These are phyloP conservation scores for Campaea margaritaria DNA, from an alignment of 2,888 invertebrate species.

Conservation along the genomic window DNA sequence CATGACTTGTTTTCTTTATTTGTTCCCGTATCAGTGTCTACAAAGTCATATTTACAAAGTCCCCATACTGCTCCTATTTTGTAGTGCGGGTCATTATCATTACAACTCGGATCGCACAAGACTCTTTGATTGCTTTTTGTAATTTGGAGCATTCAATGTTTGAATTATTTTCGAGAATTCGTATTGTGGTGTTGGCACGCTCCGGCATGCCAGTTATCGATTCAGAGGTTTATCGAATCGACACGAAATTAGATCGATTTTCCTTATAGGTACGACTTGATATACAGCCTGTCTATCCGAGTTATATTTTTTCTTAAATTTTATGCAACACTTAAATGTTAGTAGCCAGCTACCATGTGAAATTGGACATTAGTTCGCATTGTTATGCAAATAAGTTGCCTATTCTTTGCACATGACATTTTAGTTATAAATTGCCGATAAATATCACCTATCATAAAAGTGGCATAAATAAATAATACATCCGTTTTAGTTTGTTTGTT, in stretches of 20 bases:
- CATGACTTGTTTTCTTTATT: no score
- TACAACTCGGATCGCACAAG: slow-evolving; percentile 63
- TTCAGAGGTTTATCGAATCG: slow-evolving; percentile 41
- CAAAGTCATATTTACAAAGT: no score
- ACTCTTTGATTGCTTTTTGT: slow-evolving; percentile 75
- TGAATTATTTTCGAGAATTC: slow-evolving; percentile 71
- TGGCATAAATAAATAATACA: slow-evolving; percentile 14
- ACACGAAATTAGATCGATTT: slow-evolving; percentile 30
- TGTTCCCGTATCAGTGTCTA: no score
- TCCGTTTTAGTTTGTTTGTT: slow-evolving; percentile 20
- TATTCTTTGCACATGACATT: slow-evolving; percentile 29
- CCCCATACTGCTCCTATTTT: slow-evolving; percentile 15
- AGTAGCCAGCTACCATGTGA: slow-evolving; percentile 7
- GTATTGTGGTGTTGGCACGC: slow-evolving; percentile 63
- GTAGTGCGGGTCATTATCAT: slow-evolving; percentile 68
- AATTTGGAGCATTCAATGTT: slow-evolving; percentile 73
- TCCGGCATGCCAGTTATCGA: slow-evolving; percentile 52
- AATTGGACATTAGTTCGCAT: slow-evolving; percentile 12
- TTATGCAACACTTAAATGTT: slow-evolving; percentile 25
- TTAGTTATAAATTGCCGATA: slow-evolving; percentile 27
- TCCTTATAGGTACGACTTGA: slow-evolving; percentile 21
- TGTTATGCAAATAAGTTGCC: slow-evolving; percentile 29
- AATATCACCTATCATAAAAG: slow-evolving; percentile 22
- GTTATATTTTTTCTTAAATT: slow-evolving; percentile 21
- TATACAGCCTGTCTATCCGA: slow-evolving; percentile 21